A percentile compares a stretch with the other conserved stretches of the same genome.
phyloP scores from a whole-genome alignment of 2,888 invertebrate genomes.

The Hofmannophila pseudospretella region DNA sequence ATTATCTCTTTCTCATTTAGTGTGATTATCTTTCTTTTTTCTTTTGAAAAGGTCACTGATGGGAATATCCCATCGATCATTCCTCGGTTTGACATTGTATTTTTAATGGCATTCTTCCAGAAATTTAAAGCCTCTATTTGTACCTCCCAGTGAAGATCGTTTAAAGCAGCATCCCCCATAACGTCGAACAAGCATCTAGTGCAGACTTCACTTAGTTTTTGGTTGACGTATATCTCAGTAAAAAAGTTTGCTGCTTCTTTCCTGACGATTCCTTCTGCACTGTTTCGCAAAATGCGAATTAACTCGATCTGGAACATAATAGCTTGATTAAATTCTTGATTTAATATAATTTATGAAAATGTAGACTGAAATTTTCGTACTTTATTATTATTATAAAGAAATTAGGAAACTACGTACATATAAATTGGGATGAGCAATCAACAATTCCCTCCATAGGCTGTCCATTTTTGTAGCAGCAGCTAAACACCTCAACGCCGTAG shows the following conservation, averaged over 20 bases:
- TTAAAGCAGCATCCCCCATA: conserved; percentile 78
- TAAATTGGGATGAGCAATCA: conserved; percentile 18
- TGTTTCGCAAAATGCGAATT: conserved; percentile 73
- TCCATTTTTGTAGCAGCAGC: conserved; percentile 30
- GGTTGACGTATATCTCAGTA: conserved; percentile 77
- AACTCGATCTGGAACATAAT: conserved; percentile 55
- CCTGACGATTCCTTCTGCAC: conserved; percentile 84
- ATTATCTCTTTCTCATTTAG: conserved; percentile 79
- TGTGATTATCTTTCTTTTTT: conserved; percentile 83
- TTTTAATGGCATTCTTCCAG: conserved; percentile 80
- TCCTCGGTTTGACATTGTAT: conserved; percentile 67
- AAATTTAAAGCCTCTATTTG: conserved; percentile 81
- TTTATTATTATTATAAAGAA: too few relatives aligned
- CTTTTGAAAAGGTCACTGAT: conserved; percentile 84
- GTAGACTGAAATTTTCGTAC: too few relatives aligned
- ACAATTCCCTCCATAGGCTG: conserved; percentile 28
- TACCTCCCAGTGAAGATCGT: conserved; percentile 87
- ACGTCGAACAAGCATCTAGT: conserved; percentile 71
- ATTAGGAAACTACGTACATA: conserved; percentile 34
- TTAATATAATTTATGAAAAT: too few relatives aligned
- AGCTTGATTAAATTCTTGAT: neutral
- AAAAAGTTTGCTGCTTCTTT: conserved; percentile 80
- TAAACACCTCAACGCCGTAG: conserved; percentile 30
- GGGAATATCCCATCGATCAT: conserved; percentile 87
- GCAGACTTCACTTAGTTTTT: conserved; percentile 70